phyloP scores from a whole-genome alignment of 2,113 vertebrate species.

The Camarhynchus parvulus region DNA sequence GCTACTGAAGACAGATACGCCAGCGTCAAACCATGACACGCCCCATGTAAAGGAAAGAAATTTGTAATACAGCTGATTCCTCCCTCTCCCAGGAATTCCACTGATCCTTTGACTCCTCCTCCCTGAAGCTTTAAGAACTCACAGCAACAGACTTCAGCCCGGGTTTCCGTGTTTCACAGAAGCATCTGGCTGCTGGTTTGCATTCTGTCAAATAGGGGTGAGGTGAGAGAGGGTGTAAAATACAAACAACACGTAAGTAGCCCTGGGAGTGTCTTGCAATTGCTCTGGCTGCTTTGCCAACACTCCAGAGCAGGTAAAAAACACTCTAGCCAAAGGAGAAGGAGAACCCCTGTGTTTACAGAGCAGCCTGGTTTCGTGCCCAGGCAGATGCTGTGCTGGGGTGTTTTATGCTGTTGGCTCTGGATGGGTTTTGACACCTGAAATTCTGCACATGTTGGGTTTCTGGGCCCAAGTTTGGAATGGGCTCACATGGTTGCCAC shows the following conservation, averaged over 20 bases:
- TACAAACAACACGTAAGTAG: not conserved
- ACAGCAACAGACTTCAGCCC: not conserved
- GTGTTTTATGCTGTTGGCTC: not conserved
- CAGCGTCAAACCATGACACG: not conserved
- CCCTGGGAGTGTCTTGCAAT: not conserved
- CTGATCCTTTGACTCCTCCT: not conserved
- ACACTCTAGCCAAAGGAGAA: not conserved
- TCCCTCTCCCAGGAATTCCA: not conserved
- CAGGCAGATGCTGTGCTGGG: not conserved
- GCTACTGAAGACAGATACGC: too few species aligned
- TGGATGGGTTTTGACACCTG: not conserved
- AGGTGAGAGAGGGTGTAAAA: not conserved
- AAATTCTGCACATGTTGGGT: not conserved
- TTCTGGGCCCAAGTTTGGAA: not conserved
- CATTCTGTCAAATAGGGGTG: not conserved
- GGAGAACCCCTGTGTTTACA: not conserved
- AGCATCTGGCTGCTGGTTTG: not conserved
- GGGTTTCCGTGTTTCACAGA: not conserved
- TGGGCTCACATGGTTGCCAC: rapidly evolving
- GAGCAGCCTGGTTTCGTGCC: not conserved
- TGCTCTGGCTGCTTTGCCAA: rapidly evolving
- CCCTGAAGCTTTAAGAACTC: not conserved
- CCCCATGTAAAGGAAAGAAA: not conserved
- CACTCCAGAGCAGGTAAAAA: not conserved
- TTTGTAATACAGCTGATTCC: not conserved